A percentile compares a stretch with the other conserved stretches of the same genome.
Evolutionary conservation across 2,888 invertebrate species (phyloP).

Genomic region (Ctenicera cuprea): DNA sequence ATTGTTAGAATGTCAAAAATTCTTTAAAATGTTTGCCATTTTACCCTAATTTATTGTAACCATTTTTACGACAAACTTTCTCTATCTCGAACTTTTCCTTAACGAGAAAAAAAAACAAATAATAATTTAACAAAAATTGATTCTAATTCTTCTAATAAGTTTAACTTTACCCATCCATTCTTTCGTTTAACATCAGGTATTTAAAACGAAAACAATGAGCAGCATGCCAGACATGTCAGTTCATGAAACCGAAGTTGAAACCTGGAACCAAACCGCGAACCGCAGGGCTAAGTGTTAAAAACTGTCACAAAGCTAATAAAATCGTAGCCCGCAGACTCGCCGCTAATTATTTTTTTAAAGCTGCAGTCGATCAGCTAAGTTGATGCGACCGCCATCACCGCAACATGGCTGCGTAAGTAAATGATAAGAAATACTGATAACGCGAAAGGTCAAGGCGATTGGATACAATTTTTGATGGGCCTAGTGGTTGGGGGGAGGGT

Average conservation of each 20-base stretch:
- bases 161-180: background rate
- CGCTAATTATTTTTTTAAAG: constrained; percentile 61
- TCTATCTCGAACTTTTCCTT: no score
- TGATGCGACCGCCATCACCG: constrained; percentile 18
- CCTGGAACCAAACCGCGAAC: constrained; percentile 56
- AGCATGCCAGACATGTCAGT: constrained; percentile 46
- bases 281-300: constrained; percentile 58
- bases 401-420: background rate
- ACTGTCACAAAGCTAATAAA: constrained; percentile 58
- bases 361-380: constrained; percentile 36
- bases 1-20: no score
- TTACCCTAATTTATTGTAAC: no score
- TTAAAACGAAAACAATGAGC: constrained; percentile 30
- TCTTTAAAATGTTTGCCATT: no score
- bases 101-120: no score
- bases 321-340: constrained; percentile 59
- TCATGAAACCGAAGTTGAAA: constrained; percentile 49
- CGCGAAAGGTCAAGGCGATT: no score
- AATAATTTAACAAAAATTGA: no score
- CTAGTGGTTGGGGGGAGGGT: no score
- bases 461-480: no score
- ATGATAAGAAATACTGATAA: background rate
- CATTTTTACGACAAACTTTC: no score
- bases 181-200: background rate
- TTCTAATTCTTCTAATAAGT: no score